A percentile compares a stretch with the other conserved stretches of the same genome.
These are phyloP conservation scores for Cosmopolites sordidus DNA, from an alignment of 2,888 invertebrate genomes.

Conservation along the genomic window DNA sequence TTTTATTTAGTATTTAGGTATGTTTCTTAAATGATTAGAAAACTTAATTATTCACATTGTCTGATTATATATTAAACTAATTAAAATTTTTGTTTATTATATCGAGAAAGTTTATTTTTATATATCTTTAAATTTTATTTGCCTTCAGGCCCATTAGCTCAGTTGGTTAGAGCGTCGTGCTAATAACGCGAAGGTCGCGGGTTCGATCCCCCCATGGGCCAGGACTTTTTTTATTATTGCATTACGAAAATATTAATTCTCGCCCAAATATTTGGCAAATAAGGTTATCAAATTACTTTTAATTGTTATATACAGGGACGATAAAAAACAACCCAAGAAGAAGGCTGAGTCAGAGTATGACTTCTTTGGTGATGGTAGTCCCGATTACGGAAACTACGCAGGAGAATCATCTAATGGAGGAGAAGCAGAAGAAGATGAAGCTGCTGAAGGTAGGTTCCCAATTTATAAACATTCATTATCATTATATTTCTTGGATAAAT, in stretches of 20 bases:
- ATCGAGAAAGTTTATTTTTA: too few species aligned
- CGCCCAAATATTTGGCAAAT: too few species aligned
- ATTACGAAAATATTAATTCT: background rate
- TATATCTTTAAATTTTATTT: too few species aligned
- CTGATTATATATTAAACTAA: too few species aligned
- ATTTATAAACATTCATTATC: background rate
- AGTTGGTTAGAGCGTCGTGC: constrained; percentile 74
- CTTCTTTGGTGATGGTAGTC: constrained; percentile 16
- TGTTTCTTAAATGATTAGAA: too few species aligned
- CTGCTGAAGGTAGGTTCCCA: background rate
- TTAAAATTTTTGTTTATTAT: too few species aligned
- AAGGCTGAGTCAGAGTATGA: constrained; percentile 20
- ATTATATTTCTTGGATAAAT: too few species aligned
- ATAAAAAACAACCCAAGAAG: constrained; percentile 25
- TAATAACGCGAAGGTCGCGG: constrained; percentile 74
- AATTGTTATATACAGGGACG: constrained; percentile 15
- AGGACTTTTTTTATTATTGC: constrained; percentile 41
- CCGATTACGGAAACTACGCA: background rate
- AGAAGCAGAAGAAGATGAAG: constrained; percentile 17
- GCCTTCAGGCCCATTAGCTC: constrained; percentile 74
- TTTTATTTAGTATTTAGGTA: too few species aligned
- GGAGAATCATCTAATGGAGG: constrained; percentile 5
- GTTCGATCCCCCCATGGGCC: constrained; percentile 72
- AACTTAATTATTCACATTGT: too few species aligned
- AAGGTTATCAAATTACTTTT: too few species aligned